Percentiles rank a stretch among this genome's conserved stretches.
These are phyloP conservation scores for Notodonta dromedarius DNA, from an alignment of 2,888 invertebrate genomes.

Conservation along the genomic window DNA sequence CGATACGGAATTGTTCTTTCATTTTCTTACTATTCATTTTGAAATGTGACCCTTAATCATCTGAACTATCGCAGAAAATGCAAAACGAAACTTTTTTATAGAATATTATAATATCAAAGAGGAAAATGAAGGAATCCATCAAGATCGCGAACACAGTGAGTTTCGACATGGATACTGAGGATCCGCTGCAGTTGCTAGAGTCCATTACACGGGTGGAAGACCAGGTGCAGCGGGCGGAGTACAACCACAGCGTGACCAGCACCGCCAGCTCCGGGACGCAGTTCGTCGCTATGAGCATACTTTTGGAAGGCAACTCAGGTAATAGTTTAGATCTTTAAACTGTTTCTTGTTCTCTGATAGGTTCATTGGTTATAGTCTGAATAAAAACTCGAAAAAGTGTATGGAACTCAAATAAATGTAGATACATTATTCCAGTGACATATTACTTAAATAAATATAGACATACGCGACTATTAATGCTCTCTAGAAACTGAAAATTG, in stretches of 20 bases:
- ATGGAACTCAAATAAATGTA: too few species aligned
- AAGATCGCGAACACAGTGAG: slow-evolving; percentile 55
- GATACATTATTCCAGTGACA: too few species aligned
- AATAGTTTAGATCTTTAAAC: background rate
- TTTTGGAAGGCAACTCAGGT: slow-evolving; percentile 80
- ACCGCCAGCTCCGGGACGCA: slow-evolving; percentile 81
- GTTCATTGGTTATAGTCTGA: too few species aligned
- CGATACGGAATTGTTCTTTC: too few species aligned
- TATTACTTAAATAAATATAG: too few species aligned
- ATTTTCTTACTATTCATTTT: too few species aligned
- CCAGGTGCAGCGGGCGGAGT: slow-evolving; percentile 45
- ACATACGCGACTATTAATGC: too few species aligned
- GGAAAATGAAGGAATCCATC: slow-evolving; percentile 52
- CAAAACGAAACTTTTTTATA: slow-evolving; percentile 22
- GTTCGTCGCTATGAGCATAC: slow-evolving; percentile 79
- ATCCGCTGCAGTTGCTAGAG: slow-evolving; percentile 53
- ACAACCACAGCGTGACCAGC: slow-evolving; percentile 74
- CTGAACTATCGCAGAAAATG: too few species aligned
- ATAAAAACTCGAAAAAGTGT: too few species aligned
- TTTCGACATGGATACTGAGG: slow-evolving; percentile 49
- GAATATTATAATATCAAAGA: slow-evolving; percentile 55
- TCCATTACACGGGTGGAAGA: slow-evolving; percentile 51
- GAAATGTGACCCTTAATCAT: too few species aligned
- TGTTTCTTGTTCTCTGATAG: background rate
- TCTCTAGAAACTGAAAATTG: too few species aligned